Conservation (phyloP, 2,797 vertebrate genomes). For the Trematomus bernacchii region DNA sequence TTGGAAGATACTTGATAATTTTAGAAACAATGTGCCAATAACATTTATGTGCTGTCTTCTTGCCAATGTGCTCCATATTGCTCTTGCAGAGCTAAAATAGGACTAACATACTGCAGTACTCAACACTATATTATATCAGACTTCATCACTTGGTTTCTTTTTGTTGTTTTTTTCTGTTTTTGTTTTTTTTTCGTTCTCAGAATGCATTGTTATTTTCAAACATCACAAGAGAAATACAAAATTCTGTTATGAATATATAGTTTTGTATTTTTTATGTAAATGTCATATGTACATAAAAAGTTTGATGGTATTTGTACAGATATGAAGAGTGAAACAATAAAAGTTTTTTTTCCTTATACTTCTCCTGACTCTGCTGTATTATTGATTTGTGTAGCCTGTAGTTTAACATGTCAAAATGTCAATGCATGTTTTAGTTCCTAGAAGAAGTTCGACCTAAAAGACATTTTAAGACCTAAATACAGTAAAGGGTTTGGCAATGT, state of each 20-base stretch:
- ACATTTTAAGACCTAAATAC: neutral
- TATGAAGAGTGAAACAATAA: slow-evolving; percentile 99
- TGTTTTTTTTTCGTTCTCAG: slow-evolving; percentile 74
- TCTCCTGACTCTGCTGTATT: slow-evolving; percentile 37
- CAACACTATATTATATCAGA: slow-evolving; percentile 81
- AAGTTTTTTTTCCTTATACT: slow-evolving; percentile 79
- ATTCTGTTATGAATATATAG: slow-evolving; percentile 99
- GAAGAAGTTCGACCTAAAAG: neutral
- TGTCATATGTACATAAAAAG: slow-evolving; percentile 99
- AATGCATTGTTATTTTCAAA: slow-evolving; percentile 96
- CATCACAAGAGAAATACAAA: slow-evolving; percentile 98
- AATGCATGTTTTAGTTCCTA: neutral
- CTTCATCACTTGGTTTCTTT: slow-evolving; percentile 75
- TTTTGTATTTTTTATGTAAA: slow-evolving; percentile 99
- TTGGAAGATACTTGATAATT: slow-evolving; percentile 82
- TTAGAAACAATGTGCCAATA: slow-evolving; percentile 85
- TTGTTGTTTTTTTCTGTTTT: slow-evolving; percentile 65
- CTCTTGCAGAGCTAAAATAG: slow-evolving; percentile 79
- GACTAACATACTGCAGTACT: slow-evolving; percentile 78
- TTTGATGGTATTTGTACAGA: slow-evolving; percentile 99
- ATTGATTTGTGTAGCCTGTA: slow-evolving; percentile 18
- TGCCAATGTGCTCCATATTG: slow-evolving; percentile 83
- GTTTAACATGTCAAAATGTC: accelerated
- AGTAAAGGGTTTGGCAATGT: neutral
- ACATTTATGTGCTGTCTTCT: slow-evolving; percentile 78